These are phyloP conservation scores for Whitmania pigra DNA, from an alignment of 1,140 invertebrate species.

Conservation along the genomic window DNA sequence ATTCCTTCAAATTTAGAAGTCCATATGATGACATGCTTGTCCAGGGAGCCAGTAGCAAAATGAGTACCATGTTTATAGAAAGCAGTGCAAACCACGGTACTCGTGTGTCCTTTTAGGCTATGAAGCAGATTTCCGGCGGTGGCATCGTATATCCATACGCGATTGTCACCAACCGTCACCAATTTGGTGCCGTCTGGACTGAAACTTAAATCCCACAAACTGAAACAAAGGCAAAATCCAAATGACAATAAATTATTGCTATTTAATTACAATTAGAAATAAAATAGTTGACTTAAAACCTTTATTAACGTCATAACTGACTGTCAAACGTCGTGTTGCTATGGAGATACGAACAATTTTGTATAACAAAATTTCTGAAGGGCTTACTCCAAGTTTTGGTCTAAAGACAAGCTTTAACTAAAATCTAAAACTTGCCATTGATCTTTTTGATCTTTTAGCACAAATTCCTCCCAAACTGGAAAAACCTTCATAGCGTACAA, in stretches of 20 bases:
- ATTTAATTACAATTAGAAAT: not conserved
- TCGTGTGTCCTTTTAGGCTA: slow-evolving; percentile 72
- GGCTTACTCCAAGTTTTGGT: no score
- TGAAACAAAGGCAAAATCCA: slow-evolving; percentile 42
- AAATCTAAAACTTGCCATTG: no score
- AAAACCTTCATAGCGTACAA: no score
- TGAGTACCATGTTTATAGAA: slow-evolving; percentile 88
- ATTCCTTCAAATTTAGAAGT: slow-evolving; percentile 88
- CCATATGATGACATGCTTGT: slow-evolving; percentile 98
- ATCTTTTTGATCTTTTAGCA: no score
- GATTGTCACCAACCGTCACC: slow-evolving; percentile 78
- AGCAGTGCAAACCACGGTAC: slow-evolving; percentile 77
- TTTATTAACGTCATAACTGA: no score
- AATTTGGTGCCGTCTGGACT: slow-evolving; percentile 86
- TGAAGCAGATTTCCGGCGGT: slow-evolving; percentile 78
- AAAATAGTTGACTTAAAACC: not conserved
- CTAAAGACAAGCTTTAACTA: no score
- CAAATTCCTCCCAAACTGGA: no score
- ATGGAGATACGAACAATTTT: not conserved
- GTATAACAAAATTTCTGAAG: no score
- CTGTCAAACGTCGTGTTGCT: not conserved
- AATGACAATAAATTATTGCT: not conserved
- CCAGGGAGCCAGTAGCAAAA: slow-evolving; percentile 90
- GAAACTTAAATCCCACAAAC: slow-evolving; percentile 86
- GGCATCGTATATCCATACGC: slow-evolving; percentile 84